A percentile compares a stretch with the other conserved stretches of the same genome.
Evolutionary conservation across 2,888 invertebrate genomes (phyloP).

Genomic region (Aphodius granarius): DNA sequence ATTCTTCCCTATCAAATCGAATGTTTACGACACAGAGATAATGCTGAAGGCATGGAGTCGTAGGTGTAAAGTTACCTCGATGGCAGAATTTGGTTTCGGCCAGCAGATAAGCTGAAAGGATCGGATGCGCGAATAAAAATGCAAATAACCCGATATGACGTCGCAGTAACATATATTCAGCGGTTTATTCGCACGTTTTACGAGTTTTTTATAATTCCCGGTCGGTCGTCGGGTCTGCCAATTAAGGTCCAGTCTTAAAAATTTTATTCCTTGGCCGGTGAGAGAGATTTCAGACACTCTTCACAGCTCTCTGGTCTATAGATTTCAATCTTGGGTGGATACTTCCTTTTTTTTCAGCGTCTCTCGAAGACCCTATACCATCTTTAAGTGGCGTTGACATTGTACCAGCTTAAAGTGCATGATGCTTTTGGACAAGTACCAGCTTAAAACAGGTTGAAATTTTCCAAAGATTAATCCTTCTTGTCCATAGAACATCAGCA

Average conservation of each 20-base stretch:
- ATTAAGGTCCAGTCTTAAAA: conserved; percentile 13
- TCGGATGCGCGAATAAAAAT: neutral
- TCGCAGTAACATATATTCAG: conserved; percentile 7
- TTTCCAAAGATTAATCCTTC: no score
- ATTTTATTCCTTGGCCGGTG: conserved; percentile 9
- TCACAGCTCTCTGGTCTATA: conserved; percentile 12
- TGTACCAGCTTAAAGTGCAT: no score
- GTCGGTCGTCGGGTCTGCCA: conserved; percentile 3
- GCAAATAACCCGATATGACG: neutral
- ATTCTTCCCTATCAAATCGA: neutral
- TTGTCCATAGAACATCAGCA: no score
- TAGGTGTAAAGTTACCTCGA: conserved; percentile 14
- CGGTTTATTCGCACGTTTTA: conserved; percentile 4
- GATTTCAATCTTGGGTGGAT: conserved; percentile 11
- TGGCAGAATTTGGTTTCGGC: conserved; percentile 2
- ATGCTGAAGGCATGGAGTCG: neutral
- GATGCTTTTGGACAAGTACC: no score
- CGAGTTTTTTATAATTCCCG: conserved; percentile 12
- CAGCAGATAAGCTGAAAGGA: neutral
- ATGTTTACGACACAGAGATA: neutral
- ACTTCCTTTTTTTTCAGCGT: neutral
- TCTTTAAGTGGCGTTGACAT: no score
- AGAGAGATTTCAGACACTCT: neutral
- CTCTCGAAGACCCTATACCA: neutral
- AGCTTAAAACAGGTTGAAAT: no score